These are phyloP conservation scores for Myotis findleyi DNA, from an alignment of 2,797 vertebrate species.

Conservation along the genomic window DNA sequence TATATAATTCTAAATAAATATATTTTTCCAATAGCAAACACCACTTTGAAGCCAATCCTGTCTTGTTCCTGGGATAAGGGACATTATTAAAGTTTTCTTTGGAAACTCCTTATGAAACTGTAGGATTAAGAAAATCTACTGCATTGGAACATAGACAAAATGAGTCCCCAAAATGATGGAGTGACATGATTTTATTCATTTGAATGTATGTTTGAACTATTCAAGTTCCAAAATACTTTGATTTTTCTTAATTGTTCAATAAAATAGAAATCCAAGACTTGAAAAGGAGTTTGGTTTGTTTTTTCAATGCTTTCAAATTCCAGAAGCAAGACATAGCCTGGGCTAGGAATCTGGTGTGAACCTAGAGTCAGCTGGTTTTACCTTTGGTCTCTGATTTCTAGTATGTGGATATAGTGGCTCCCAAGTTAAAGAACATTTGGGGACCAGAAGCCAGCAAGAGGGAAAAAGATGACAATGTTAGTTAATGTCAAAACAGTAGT, in stretches of 20 bases:
- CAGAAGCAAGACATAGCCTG: neutral
- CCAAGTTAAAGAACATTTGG: slow-evolving; percentile 45
- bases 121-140: slow-evolving; percentile 28
- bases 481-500: slow-evolving; percentile 54
- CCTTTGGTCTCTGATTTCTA: slow-evolving; percentile 37
- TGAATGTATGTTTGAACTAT: neutral
- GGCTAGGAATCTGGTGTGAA: slow-evolving; percentile 9
- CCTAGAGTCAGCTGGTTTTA: slow-evolving; percentile 41
- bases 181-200: slow-evolving; percentile 14
- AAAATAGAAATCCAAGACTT: slow-evolving; percentile 29
- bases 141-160: neutral
- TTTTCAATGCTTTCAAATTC: slow-evolving; percentile 43
- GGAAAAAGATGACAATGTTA: slow-evolving; percentile 25
- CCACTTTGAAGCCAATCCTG: neutral
- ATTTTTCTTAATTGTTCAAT: slow-evolving; percentile 26
- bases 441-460: neutral
- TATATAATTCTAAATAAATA: slow-evolving; percentile 23
- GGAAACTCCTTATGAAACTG: slow-evolving; percentile 19
- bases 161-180: neutral
- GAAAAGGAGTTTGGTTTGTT: neutral
- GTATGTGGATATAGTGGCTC: neutral
- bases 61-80: neutral
- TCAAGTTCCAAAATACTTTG: neutral
- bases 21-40: neutral
- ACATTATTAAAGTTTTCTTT: neutral